phyloP scores from a whole-genome alignment of 1,140 invertebrate species.

The Nilaparvata lugens region DNA sequence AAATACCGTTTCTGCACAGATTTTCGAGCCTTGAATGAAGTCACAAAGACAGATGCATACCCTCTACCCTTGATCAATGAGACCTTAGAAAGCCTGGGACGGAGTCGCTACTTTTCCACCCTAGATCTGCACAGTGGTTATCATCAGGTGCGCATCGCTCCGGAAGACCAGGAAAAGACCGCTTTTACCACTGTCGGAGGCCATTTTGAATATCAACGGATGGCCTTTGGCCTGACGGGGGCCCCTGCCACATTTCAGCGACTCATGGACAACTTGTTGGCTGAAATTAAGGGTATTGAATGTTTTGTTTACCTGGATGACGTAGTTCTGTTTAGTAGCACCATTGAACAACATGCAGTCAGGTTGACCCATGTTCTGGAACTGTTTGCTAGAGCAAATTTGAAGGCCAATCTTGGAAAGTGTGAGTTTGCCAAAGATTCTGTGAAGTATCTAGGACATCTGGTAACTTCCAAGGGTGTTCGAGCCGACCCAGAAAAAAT shows the following conservation, averaged over 20 bases:
- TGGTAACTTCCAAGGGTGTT: no score
- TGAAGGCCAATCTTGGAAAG: no score
- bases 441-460: no score
- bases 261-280: conserved; percentile 32
- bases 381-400: no score
- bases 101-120: conserved; percentile 22
- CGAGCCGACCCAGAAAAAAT: conserved; percentile 36
- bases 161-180: conserved; percentile 21
- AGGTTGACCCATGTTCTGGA: no score
- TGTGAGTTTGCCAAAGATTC: no score
- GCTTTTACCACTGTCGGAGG: conserved; percentile 21
- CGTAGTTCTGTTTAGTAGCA: conserved; percentile 32
- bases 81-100: conserved; percentile 35
- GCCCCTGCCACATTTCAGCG: conserved; percentile 20
- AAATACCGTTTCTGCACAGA: conserved; percentile 22
- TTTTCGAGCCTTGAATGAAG: conserved; percentile 24
- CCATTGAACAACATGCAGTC: conserved; percentile 30
- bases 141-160: conserved; percentile 30
- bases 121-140: conserved; percentile 24
- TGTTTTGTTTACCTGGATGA: conserved; percentile 38
- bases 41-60: conserved; percentile 31
- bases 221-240: conserved; percentile 21
- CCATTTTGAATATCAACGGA: conserved; percentile 20
- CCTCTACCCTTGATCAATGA: conserved; percentile 40
- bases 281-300: no score